Evolutionary conservation across 2,113 vertebrate genomes (phyloP).

Genomic region (Clupea harengus): DNA sequence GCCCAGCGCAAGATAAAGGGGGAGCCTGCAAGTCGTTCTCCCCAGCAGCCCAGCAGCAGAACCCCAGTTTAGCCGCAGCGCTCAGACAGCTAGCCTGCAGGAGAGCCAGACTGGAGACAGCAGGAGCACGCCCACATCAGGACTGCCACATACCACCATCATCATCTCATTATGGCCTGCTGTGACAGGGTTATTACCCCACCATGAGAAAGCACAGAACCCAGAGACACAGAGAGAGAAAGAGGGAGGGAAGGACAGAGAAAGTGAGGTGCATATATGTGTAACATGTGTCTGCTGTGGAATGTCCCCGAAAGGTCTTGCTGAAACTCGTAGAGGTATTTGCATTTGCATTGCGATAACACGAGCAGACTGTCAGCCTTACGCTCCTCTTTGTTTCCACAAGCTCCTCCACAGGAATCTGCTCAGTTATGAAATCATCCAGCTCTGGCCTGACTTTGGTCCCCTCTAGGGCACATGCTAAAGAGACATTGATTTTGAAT

Average conservation of each 20-base stretch:
- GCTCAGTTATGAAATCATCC: neutral
- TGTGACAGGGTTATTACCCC: neutral
- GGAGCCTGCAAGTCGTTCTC: neutral
- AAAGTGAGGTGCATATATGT: neutral
- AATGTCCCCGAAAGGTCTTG: slow-evolving; percentile 2
- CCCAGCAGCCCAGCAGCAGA: neutral
- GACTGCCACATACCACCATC: neutral
- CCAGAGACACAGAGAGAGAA: neutral
- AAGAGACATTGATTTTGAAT: neutral
- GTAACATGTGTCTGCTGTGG: neutral
- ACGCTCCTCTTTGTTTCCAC: neutral
- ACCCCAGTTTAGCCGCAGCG: neutral
- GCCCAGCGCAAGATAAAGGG: neutral
- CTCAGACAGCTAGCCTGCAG: neutral
- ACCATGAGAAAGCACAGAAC: neutral
- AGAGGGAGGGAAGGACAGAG: neutral
- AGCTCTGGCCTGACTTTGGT: neutral
- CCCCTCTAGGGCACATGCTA: neutral
- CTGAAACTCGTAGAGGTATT: neutral
- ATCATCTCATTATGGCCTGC: neutral
- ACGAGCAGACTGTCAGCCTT: neutral
- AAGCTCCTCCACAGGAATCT: neutral
- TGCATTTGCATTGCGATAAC: neutral
- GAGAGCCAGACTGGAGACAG: neutral
- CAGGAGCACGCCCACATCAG: neutral